These are phyloP conservation scores for Sturnira hondurensis DNA, from an alignment of 2,113 vertebrate species.

Conservation along the genomic window DNA sequence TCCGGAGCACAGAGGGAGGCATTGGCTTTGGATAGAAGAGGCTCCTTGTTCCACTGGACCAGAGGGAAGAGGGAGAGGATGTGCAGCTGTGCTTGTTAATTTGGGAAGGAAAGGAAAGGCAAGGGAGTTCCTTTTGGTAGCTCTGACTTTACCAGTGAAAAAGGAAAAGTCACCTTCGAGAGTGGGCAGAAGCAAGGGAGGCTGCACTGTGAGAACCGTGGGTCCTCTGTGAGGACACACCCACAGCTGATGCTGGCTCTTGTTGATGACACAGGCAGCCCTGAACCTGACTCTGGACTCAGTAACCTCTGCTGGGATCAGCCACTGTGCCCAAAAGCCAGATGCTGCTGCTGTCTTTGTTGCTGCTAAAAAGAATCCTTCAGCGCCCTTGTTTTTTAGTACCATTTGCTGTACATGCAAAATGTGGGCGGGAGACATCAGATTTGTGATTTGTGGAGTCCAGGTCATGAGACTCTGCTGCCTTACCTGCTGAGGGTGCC, in stretches of 20 bases:
- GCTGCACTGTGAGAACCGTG: rapidly evolving
- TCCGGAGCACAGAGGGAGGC: rapidly evolving
- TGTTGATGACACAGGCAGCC: background rate
- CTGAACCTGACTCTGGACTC: background rate
- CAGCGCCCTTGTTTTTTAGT: background rate
- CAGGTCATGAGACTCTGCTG: rapidly evolving
- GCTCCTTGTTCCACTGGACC: background rate
- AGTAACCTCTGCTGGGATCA: background rate
- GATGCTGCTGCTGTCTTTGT: background rate
- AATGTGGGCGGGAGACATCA: background rate
- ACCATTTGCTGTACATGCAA: background rate
- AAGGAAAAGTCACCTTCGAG: background rate
- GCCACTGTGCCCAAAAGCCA: background rate
- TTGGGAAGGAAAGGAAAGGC: background rate
- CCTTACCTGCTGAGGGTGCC: background rate
- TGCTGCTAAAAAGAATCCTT: background rate
- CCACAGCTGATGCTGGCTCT: rapidly evolving
- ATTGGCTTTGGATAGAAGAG: background rate
- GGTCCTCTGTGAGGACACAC: background rate
- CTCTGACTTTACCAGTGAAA: background rate
- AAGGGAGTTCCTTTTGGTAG: background rate
- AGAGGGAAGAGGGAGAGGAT: background rate
- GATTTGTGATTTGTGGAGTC: too few species aligned
- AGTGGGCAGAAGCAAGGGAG: background rate
- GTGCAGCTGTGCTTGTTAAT: background rate